A percentile compares a stretch with the other conserved stretches of the same genome.
Conservation (phyloP, 2,888 invertebrate species). For the Campoplex capitator region DNA sequence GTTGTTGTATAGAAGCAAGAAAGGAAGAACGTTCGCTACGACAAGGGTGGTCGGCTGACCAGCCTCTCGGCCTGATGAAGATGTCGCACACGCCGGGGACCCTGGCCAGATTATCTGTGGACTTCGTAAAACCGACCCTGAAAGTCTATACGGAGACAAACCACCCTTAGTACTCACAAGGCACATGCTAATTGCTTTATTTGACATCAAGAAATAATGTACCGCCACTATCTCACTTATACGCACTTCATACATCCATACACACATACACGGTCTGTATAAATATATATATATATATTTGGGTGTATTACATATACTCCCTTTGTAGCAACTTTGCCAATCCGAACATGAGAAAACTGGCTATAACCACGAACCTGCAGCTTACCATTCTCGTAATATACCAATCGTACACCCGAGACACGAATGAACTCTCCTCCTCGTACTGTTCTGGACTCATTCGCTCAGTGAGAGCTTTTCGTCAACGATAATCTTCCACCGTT, state of each 20-base stretch:
- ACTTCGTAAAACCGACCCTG: constrained; percentile 70
- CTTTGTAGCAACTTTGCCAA: constrained; percentile 29
- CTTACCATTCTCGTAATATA: constrained; percentile 48
- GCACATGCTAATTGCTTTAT: constrained; percentile 85
- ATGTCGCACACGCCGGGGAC: constrained; percentile 85
- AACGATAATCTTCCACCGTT: constrained; percentile 55
- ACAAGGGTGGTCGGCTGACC: constrained; percentile 61
- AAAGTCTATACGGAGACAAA: not conserved
- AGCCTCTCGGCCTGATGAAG: constrained; percentile 82
- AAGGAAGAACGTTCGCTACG: constrained; percentile 62
- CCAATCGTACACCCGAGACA: constrained; percentile 42
- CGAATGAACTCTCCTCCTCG: constrained; percentile 22
- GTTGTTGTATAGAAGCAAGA: constrained; percentile 51
- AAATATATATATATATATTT: constrained; percentile 19
- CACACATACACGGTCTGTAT: not conserved
- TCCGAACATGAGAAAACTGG: constrained; percentile 37
- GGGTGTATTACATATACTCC: not conserved
- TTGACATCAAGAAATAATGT: constrained; percentile 85
- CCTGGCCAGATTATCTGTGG: constrained; percentile 82
- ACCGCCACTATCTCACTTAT: constrained; percentile 68
- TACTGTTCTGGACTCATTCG: constrained; percentile 41
- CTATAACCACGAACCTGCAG: constrained; percentile 51
- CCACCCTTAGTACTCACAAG: constrained; percentile 79
- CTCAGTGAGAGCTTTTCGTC: constrained; percentile 60
- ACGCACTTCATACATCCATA: constrained; percentile 38